Percentiles rank a stretch among this genome's conserved stretches.
Conservation (phyloP, 1,140 invertebrate genomes). For the Tetragonula clypearis region DNA sequence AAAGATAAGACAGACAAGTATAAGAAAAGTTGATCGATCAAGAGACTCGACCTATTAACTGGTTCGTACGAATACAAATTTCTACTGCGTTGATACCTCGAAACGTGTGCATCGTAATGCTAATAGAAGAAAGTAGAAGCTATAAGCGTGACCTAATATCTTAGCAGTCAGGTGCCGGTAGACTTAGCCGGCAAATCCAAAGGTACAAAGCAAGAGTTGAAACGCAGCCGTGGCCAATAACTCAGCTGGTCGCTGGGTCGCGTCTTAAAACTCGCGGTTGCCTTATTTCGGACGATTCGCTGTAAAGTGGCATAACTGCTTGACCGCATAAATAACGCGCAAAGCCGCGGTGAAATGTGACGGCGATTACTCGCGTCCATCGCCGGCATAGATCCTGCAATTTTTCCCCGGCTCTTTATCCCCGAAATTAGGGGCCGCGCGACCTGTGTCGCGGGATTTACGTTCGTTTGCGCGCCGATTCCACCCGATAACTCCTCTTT, state of each 20-base stretch:
- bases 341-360: conserved; percentile 58
- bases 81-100: background rate
- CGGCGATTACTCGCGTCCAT: conserved; percentile 61
- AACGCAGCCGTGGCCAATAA: conserved; percentile 37
- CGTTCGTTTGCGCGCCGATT: conserved; percentile 56
- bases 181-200: conserved; percentile 9
- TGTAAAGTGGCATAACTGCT: conserved; percentile 64
- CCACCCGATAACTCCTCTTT: conserved; percentile 62
- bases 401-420: conserved; percentile 62
- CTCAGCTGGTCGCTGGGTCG: background rate
- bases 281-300: conserved; percentile 50
- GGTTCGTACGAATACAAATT: too few species aligned
- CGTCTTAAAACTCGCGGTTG: conserved; percentile 46
- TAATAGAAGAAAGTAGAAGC: background rate
- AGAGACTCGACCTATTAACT: too few species aligned
- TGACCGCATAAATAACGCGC: conserved; percentile 59
- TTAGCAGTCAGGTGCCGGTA: background rate
- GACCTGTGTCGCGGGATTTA: conserved; percentile 55
- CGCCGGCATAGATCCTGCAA: conserved; percentile 54
- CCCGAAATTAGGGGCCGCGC: conserved; percentile 61
- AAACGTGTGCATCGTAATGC: background rate
- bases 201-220: conserved; percentile 29
- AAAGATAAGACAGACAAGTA: too few species aligned
- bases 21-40: too few species aligned
- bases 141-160: conserved; percentile 18